Evolutionary conservation across 2,888 invertebrate species (phyloP).

Genomic region (Drosophila kanekoi): DNA sequence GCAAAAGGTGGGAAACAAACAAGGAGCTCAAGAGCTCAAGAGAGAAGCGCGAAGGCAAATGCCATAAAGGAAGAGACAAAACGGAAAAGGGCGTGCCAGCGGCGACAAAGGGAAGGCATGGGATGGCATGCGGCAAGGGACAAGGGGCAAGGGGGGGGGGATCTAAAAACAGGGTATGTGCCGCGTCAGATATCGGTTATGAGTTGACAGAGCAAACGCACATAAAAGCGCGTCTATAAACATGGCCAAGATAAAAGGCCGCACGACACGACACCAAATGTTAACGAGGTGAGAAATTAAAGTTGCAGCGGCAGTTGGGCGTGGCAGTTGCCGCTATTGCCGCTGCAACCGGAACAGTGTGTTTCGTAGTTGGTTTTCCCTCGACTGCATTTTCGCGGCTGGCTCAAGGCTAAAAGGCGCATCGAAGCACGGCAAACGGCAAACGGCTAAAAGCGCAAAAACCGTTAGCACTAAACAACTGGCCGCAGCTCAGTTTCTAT

Average conservation of each 20-base stretch:
- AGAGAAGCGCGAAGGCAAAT: slow-evolving; percentile 31
- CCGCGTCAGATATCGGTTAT: slow-evolving; percentile 40
- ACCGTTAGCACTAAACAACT: slow-evolving; percentile 33
- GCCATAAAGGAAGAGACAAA: slow-evolving; percentile 43
- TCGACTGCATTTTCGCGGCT: slow-evolving; percentile 17
- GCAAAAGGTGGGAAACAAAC: slow-evolving; percentile 61
- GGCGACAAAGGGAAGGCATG: background rate
- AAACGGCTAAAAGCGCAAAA: slow-evolving; percentile 20
- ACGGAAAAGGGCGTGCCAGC: slow-evolving; percentile 53
- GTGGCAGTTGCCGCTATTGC: slow-evolving; percentile 9
- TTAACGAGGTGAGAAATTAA: slow-evolving; percentile 56
- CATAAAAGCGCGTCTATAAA: slow-evolving; percentile 51
- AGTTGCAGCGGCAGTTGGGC: slow-evolving; percentile 42
- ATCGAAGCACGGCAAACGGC: slow-evolving; percentile 29
- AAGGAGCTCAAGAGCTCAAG: slow-evolving; percentile 40
- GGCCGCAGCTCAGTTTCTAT: slow-evolving; percentile 65
- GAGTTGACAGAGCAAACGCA: slow-evolving; percentile 60
- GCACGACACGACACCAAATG: slow-evolving; percentile 17
- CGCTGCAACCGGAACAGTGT: slow-evolving; percentile 40
- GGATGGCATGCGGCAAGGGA: background rate
- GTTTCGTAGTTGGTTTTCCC: background rate
- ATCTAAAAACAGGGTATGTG: background rate
- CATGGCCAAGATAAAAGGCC: slow-evolving; percentile 54
- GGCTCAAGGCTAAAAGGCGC: slow-evolving; percentile 58
- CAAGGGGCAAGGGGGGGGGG: background rate